Percentiles rank a stretch among this genome's conserved stretches.
These are phyloP conservation scores for Ophion slaviceki DNA, from an alignment of 2,888 invertebrate species.

Conservation along the genomic window DNA sequence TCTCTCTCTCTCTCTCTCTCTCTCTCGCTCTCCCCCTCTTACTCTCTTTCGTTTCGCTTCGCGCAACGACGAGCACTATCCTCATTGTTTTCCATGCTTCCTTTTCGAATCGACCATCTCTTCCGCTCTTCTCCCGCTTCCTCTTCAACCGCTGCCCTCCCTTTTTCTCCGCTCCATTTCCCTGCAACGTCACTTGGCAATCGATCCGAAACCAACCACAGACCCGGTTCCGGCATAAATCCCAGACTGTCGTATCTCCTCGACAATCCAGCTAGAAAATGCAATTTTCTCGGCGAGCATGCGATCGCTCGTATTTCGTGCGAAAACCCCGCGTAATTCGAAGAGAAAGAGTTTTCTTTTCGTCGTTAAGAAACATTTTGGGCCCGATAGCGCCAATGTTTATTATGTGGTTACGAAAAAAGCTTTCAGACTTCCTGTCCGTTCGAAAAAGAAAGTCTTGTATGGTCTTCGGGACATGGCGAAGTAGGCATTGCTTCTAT, in stretches of 20 bases:
- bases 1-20: not conserved
- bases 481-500: no score
- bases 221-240: constrained; percentile 53
- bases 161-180: constrained; percentile 55
- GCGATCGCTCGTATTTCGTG: constrained; percentile 32
- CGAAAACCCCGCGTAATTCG: constrained; percentile 19
- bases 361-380: not conserved
- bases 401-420: not conserved
- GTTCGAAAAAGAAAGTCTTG: no score
- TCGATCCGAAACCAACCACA: constrained; percentile 60
- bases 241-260: constrained; percentile 45
- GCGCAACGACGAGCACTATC: constrained; percentile 49
- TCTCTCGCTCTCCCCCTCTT: not conserved
- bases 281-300: constrained; percentile 51
- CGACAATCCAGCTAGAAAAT: constrained; percentile 52
- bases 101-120: constrained; percentile 39
- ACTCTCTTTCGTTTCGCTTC: constrained; percentile 56
- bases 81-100: constrained; percentile 55
- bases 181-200: constrained; percentile 60
- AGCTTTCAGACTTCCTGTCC: no score
- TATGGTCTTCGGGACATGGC: no score
- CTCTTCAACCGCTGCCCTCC: not conserved
- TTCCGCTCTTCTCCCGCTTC: constrained; percentile 28
- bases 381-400: no score
- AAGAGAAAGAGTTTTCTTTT: constrained; percentile 9